phyloP scores from a whole-genome alignment of 2,113 vertebrate species.

The Phyllostomus discolor region DNA sequence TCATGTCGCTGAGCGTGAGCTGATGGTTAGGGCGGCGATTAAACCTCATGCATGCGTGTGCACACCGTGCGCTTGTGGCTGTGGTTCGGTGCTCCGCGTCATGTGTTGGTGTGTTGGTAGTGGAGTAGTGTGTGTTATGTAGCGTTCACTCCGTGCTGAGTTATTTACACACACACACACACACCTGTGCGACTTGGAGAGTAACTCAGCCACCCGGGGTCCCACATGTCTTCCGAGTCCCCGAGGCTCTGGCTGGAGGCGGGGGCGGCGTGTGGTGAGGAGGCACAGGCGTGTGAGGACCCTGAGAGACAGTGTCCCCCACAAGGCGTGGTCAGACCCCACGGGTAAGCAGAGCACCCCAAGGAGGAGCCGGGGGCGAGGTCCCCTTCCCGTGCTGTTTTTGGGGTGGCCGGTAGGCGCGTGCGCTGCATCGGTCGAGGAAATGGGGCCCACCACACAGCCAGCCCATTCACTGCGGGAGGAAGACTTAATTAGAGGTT shows the following conservation, averaged over 20 bases:
- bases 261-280: neutral
- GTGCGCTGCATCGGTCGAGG: accelerated
- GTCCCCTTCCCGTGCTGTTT: neutral
- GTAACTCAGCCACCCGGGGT: neutral
- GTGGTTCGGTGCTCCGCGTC: too few relatives aligned
- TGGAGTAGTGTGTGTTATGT: too few relatives aligned
- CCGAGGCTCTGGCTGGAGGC: neutral
- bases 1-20: too few relatives aligned
- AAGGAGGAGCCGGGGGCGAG: accelerated
- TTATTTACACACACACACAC: neutral
- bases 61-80: too few relatives aligned
- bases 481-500: neutral
- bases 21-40: too few relatives aligned
- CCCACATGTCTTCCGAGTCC: accelerated
- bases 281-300: neutral
- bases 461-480: neutral
- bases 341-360: accelerated
- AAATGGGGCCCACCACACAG: accelerated
- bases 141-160: neutral
- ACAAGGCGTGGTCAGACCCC: too few relatives aligned
- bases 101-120: too few relatives aligned
- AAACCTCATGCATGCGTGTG: too few relatives aligned
- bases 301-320: accelerated
- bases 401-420: accelerated
- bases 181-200: neutral